Conservation (phyloP, 2,113 vertebrate genomes). For the Micromys minutus region DNA sequence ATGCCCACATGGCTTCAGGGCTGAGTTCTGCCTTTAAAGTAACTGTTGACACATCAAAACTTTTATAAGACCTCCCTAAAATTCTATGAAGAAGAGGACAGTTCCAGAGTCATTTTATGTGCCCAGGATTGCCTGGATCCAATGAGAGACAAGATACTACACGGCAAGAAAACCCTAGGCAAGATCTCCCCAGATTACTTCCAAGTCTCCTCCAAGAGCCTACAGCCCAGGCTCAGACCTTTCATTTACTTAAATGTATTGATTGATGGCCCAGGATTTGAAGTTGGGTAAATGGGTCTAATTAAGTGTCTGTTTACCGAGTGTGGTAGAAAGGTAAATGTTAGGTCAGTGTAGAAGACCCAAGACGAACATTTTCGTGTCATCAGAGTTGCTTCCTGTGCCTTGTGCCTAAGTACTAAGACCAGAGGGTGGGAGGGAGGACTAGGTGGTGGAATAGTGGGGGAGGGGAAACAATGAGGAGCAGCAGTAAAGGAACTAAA, state of each 20-base stretch:
- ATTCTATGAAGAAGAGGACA: background rate
- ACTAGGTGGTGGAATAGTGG: no score
- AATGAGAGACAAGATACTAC: background rate
- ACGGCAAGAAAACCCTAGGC: background rate
- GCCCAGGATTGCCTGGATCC: background rate
- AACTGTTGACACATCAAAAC: background rate
- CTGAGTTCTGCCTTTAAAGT: background rate
- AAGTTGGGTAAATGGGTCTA: constrained; percentile 7
- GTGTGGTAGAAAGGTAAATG: background rate
- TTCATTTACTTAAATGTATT: background rate
- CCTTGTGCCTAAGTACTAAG: background rate
- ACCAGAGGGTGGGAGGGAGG: background rate
- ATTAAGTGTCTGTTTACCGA: background rate
- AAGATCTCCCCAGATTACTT: background rate
- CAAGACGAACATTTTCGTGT: background rate
- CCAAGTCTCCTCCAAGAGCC: background rate
- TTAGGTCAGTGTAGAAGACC: background rate
- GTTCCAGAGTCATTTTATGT: background rate
- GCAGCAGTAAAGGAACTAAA: accelerated
- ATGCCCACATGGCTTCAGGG: background rate
- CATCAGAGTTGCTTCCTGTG: background rate
- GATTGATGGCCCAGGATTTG: background rate
- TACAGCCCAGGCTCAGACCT: background rate
- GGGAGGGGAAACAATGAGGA: no score
- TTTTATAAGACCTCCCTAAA: background rate